Evolutionary conservation across 2,113 vertebrate genomes (phyloP).

Genomic region (Catagonus wagneri): DNA sequence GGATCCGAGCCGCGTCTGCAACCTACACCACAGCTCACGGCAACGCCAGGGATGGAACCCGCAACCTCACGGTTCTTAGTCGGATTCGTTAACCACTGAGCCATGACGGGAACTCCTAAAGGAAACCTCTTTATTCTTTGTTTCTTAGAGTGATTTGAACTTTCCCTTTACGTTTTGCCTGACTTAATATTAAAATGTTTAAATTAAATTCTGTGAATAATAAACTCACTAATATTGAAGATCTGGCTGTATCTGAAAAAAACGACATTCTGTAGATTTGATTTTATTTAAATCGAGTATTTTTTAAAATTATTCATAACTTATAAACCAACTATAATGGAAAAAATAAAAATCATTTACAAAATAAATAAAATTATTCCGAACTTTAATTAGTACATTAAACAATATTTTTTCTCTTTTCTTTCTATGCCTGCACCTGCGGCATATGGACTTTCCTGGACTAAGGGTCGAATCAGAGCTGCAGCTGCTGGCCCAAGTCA

Average conservation of each 20-base stretch:
- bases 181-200: slow-evolving; percentile 10
- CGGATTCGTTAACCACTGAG: too few species aligned
- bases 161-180: neutral
- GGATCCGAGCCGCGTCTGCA: too few species aligned
- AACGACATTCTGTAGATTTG: neutral
- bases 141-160: slow-evolving; percentile 21
- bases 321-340: too few species aligned
- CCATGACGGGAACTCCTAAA: too few species aligned
- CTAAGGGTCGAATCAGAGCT: too few species aligned
- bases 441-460: too few species aligned
- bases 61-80: too few species aligned
- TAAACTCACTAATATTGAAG: neutral
- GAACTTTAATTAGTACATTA: neutral
- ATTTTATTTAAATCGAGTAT: neutral
- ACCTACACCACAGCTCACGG: too few species aligned
- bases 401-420: neutral
- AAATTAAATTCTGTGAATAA: neutral
- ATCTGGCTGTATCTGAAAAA: neutral
- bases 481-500: too few species aligned
- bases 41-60: too few species aligned
- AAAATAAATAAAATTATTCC: neutral
- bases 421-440: too few species aligned
- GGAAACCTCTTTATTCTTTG: neutral
- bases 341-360: too few species aligned
- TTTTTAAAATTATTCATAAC: neutral